Evolutionary conservation across 2,797 vertebrate species (phyloP).

Genomic region (Botia almorhae): DNA sequence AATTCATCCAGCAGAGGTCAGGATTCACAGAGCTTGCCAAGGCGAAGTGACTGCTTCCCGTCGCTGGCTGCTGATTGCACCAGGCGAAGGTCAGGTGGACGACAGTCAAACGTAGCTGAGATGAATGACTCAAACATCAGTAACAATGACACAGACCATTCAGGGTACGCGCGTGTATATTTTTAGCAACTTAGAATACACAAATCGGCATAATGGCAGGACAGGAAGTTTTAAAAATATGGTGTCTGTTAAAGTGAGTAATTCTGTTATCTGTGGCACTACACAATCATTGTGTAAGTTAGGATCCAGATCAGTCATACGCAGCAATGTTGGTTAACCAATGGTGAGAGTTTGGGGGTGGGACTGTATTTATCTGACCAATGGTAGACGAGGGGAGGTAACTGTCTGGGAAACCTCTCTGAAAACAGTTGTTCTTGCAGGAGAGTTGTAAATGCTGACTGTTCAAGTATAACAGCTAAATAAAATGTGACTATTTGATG

Average conservation of each 20-base stretch:
- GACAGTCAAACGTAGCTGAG: neutral
- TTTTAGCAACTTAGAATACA: constrained; percentile 24
- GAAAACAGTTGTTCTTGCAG: too few relatives aligned
- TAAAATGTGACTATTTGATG: too few relatives aligned
- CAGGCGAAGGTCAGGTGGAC: constrained; percentile 52
- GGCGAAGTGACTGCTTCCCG: constrained; percentile 19
- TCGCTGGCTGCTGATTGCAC: constrained; percentile 32
- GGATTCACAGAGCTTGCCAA: constrained; percentile 53
- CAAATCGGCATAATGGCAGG: constrained; percentile 22
- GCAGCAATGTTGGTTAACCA: neutral
- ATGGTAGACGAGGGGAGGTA: too few relatives aligned
- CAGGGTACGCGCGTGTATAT: constrained; percentile 1
- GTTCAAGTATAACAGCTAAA: too few relatives aligned
- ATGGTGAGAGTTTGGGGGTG: neutral
- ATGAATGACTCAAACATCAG: constrained; percentile 29
- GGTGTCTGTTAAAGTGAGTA: neutral
- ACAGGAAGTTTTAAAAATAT: constrained; percentile 3
- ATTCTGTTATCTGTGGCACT: neutral
- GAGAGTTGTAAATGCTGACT: too few relatives aligned
- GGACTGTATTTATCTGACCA: neutral
- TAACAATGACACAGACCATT: constrained; percentile 11
- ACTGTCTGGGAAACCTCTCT: too few relatives aligned
- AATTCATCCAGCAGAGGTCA: constrained; percentile 41
- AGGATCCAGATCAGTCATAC: neutral
- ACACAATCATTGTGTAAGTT: neutral